Evolutionary conservation across 2,797 vertebrate species (phyloP).

Genomic region (Syndactyla subalaris): DNA sequence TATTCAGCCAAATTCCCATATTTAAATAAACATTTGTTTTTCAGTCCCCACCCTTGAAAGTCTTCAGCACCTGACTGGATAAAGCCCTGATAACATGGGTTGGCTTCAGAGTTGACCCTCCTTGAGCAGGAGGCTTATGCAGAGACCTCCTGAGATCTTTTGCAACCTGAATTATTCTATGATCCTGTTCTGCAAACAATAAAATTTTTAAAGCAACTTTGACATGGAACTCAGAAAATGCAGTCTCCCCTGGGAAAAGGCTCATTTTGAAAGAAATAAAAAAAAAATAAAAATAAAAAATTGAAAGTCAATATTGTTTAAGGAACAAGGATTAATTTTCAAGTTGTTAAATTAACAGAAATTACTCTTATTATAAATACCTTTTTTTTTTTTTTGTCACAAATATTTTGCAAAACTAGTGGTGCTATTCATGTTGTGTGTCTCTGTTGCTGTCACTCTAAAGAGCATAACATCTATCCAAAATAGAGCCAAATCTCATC

Average conservation of each 20-base stretch:
- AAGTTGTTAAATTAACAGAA: neutral
- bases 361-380: neutral
- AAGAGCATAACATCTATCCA: neutral
- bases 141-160: neutral
- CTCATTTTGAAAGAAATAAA: neutral
- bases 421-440: neutral
- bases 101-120: neutral
- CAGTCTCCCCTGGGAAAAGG: neutral
- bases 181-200: neutral
- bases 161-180: neutral
- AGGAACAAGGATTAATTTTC: neutral
- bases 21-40: neutral
- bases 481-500: neutral
- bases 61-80: neutral
- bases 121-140: neutral
- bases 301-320: neutral
- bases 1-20: neutral
- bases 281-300: too few species aligned
- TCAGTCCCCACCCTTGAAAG: neutral
- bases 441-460: neutral
- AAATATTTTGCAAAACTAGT: neutral
- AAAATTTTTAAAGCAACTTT: neutral
- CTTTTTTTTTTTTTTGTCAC: neutral
- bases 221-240: neutral
- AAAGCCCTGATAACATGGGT: neutral